phyloP scores from a whole-genome alignment of 2,888 invertebrate species.

The Tachina grossa region DNA sequence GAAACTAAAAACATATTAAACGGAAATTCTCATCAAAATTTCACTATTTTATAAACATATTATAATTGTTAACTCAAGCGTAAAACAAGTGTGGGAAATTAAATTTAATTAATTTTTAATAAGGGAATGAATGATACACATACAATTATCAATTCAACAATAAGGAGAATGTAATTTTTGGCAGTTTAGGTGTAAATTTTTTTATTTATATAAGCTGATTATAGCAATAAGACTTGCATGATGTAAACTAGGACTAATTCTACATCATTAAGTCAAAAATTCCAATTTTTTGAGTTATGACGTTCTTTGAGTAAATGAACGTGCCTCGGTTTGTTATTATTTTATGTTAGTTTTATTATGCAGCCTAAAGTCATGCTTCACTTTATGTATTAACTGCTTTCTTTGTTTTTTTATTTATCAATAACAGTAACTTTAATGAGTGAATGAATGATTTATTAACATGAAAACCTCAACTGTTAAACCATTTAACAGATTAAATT shows the following conservation, averaged over 20 bases:
- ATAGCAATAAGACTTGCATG: no score
- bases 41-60: neutral
- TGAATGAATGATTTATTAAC: neutral
- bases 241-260: no score
- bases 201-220: neutral
- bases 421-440: neutral
- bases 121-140: no score
- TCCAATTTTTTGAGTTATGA: no score
- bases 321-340: no score
- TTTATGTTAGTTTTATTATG: neutral
- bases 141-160: conserved; percentile 8
- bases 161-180: conserved; percentile 5
- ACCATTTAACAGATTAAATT: neutral
- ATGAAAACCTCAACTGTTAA: conserved; percentile 2
- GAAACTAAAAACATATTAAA: conserved; percentile 47
- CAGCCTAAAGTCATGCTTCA: conserved; percentile 43
- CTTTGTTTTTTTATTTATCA: neutral
- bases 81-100: conserved; percentile 46
- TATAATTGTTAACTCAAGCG: conserved; percentile 67
- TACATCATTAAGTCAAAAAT: no score
- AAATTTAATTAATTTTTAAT: conserved; percentile 27
- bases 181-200: neutral
- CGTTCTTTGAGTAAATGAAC: no score
- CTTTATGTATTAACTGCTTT: neutral
- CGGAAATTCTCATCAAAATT: conserved; percentile 66